Percentiles rank a stretch among this genome's conserved stretches.
Evolutionary conservation across 2,888 invertebrate species (phyloP).

Genomic region (Himalopsyche japonica): DNA sequence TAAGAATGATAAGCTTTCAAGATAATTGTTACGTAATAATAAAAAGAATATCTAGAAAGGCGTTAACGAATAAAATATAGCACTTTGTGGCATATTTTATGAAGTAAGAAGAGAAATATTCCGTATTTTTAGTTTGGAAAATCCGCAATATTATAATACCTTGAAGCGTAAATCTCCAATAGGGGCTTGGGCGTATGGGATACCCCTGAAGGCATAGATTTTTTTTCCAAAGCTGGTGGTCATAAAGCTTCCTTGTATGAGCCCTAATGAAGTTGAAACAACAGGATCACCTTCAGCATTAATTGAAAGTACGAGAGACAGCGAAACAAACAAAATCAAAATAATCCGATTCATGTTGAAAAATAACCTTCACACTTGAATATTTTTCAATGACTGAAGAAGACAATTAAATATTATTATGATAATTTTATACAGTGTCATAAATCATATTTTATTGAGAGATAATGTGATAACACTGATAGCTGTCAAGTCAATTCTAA

Average conservation of each 20-base stretch:
- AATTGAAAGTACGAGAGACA: neutral
- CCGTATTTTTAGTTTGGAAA: too few relatives aligned
- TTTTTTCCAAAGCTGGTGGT: slow-evolving; percentile 2
- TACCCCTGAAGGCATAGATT: slow-evolving; percentile 19
- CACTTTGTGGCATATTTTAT: too few relatives aligned
- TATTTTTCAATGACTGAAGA: neutral
- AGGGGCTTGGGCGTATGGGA: slow-evolving; percentile 26
- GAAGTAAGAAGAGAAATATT: too few relatives aligned
- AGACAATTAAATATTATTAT: too few relatives aligned
- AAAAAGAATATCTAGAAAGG: too few relatives aligned
- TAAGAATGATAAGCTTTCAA: too few relatives aligned
- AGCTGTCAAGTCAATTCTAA: too few relatives aligned
- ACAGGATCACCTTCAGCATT: neutral
- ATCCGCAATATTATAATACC: too few relatives aligned
- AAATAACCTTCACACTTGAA: too few relatives aligned
- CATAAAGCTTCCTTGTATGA: slow-evolving; percentile 5
- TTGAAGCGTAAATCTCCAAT: slow-evolving; percentile 5
- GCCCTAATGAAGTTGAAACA: slow-evolving; percentile 7
- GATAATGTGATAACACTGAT: too few relatives aligned
- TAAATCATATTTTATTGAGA: neutral
- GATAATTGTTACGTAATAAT: too few relatives aligned
- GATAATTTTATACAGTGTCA: neutral
- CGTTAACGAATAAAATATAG: too few relatives aligned
- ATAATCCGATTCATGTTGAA: neutral
- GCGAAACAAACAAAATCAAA: neutral